These are phyloP conservation scores for Pissodes strobi DNA, from an alignment of 1,140 invertebrate genomes.

Conservation along the genomic window DNA sequence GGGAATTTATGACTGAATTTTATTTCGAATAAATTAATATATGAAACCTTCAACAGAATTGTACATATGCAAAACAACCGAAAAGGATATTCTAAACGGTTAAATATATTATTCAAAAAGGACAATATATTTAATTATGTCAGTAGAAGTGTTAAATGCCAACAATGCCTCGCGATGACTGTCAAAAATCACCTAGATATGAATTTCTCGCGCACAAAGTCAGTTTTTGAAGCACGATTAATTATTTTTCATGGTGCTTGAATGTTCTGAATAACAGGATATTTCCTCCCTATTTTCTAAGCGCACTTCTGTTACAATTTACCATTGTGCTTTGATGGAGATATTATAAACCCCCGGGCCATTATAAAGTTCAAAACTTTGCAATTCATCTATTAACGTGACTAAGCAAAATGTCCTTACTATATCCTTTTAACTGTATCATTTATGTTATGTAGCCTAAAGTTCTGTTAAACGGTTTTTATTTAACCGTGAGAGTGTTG, in stretches of 20 bases:
- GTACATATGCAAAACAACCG: too few species aligned
- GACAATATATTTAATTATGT: constrained; percentile 33
- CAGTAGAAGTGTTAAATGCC: constrained; percentile 38
- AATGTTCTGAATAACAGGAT: constrained; percentile 45
- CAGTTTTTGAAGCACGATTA: constrained; percentile 51
- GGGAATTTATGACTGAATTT: too few species aligned
- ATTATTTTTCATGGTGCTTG: constrained; percentile 53
- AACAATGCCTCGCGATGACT: constrained; percentile 40
- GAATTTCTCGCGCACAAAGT: constrained; percentile 42
- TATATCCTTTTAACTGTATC: background rate
- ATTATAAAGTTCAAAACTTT: constrained; percentile 40
- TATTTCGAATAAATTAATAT: too few species aligned
- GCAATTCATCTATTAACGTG: constrained; percentile 35
- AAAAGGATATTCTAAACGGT: too few species aligned
- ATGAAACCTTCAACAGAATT: too few species aligned
- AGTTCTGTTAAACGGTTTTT: constrained; percentile 34
- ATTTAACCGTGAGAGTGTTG: background rate
- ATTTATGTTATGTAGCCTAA: background rate
- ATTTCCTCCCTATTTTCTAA: constrained; percentile 46
- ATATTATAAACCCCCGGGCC: constrained; percentile 44
- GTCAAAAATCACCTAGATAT: constrained; percentile 40
- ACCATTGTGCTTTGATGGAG: constrained; percentile 41
- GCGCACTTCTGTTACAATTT: constrained; percentile 39
- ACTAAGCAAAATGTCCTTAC: constrained; percentile 30
- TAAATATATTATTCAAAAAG: background rate